phyloP scores from a whole-genome alignment of 2,113 vertebrate genomes.

The Catharus fuscescens region DNA sequence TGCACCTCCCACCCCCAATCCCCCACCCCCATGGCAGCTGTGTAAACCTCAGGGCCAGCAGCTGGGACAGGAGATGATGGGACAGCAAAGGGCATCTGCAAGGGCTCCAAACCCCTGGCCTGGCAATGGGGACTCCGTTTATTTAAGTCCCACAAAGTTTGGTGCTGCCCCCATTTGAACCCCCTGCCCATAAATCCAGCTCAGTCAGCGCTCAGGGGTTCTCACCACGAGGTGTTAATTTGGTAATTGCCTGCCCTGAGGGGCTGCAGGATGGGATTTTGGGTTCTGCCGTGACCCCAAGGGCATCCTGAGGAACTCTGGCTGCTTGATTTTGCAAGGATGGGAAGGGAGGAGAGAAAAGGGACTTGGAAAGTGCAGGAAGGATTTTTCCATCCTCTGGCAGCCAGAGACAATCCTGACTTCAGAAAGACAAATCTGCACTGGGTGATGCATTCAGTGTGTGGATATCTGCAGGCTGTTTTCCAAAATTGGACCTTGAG shows the following conservation, averaged over 20 bases:
- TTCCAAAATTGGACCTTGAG: not conserved
- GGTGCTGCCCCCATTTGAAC: not conserved
- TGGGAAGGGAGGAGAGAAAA: not conserved
- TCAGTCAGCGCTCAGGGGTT: fast-evolving
- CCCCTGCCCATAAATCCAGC: not conserved
- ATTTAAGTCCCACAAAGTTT: not conserved
- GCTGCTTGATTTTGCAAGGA: not conserved
- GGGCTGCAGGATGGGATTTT: not conserved
- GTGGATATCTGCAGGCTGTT: not conserved
- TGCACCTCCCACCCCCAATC: not conserved
- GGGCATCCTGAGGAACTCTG: not conserved
- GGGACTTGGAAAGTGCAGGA: not conserved
- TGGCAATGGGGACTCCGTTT: fast-evolving
- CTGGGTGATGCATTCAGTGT: not conserved
- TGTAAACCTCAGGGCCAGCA: slow-evolving; percentile 72
- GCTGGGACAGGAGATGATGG: slow-evolving; percentile 38
- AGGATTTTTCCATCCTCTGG: not conserved
- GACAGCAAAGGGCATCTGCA: not conserved
- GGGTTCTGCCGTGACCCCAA: not conserved
- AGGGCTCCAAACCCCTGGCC: not conserved
- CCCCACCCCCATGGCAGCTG: slow-evolving; percentile 62
- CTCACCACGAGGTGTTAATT: not conserved
- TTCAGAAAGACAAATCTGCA: not conserved
- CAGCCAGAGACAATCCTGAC: not conserved
- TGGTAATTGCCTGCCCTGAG: not conserved